phyloP scores from a whole-genome alignment of 1,140 invertebrate species.

The Plectrocnemia conspersa region DNA sequence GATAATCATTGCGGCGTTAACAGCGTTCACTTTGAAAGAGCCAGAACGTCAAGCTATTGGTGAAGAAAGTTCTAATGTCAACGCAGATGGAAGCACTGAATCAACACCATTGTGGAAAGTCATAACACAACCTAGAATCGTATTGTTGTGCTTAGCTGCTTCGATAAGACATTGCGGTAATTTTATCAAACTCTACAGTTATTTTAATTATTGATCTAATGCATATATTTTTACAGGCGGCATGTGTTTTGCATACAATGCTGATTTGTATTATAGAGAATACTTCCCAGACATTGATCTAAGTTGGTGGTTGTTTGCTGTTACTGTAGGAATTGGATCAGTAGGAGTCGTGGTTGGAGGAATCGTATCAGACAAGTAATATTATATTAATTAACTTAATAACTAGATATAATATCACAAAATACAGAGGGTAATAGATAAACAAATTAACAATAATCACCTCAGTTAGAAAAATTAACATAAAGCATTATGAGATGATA shows the following conservation, averaged over 20 bases:
- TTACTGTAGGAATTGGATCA: conserved; percentile 80
- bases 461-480: too few relatives aligned
- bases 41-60: conserved; percentile 69
- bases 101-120: conserved; percentile 63
- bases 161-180: conserved; percentile 85
- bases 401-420: not conserved
- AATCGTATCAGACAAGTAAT: conserved; percentile 74
- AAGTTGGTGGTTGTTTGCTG: conserved; percentile 81
- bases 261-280: conserved; percentile 79
- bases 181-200: conserved; percentile 30
- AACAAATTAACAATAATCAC: too few relatives aligned
- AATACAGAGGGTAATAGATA: not conserved
- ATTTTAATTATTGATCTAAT: not conserved
- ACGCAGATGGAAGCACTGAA: conserved; percentile 18
- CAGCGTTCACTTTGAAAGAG: conserved; percentile 72
- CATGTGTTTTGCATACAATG: conserved; percentile 86
- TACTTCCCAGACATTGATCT: conserved; percentile 84
- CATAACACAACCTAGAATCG: conserved; percentile 69
- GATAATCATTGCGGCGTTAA: conserved; percentile 66
- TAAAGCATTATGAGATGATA: too few relatives aligned
- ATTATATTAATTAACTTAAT: conserved; percentile 3
- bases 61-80: conserved; percentile 53
- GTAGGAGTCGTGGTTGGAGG: conserved; percentile 85
- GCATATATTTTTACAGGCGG: conserved; percentile 55
- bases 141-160: conserved; percentile 79